Evolutionary conservation across 2,113 vertebrate species (phyloP).

Genomic region (Colistium nudipinnis): DNA sequence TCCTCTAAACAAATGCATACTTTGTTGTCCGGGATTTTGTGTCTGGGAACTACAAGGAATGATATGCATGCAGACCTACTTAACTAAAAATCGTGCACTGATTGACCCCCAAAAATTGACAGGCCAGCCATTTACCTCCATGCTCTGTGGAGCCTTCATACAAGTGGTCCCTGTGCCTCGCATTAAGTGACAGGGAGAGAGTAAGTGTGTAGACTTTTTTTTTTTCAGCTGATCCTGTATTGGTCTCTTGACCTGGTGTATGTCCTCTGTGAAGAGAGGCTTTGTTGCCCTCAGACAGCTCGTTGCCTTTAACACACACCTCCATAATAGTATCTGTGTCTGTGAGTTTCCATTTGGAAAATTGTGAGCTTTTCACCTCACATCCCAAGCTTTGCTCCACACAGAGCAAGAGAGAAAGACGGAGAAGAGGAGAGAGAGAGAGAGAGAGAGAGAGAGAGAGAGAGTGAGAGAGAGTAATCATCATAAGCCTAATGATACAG

Average conservation of each 20-base stretch:
- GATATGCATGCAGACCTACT: constrained; percentile 9
- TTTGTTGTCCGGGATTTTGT: neutral
- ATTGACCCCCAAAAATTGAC: constrained; percentile 44
- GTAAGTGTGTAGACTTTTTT: constrained; percentile 51
- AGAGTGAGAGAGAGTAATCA: constrained; percentile 50
- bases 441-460: constrained; percentile 10
- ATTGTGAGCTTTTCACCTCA: constrained; percentile 65
- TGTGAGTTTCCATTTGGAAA: constrained; percentile 77
- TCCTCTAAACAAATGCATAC: neutral
- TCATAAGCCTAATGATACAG: constrained; percentile 64
- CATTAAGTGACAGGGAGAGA: constrained; percentile 62
- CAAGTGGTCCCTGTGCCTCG: constrained; percentile 70
- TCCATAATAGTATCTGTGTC: constrained; percentile 76
- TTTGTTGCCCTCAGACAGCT: constrained; percentile 72
- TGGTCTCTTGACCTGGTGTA: constrained; percentile 64
- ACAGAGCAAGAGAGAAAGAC: constrained; percentile 35
- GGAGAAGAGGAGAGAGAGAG: too few relatives aligned
- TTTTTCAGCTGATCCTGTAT: constrained; percentile 59
- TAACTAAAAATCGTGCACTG: constrained; percentile 42
- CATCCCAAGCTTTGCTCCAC: constrained; percentile 36
- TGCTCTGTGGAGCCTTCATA: constrained; percentile 46
- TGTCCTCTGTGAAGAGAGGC: constrained; percentile 74
- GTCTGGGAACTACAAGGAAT: constrained; percentile 1
- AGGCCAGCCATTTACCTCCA: constrained; percentile 65
- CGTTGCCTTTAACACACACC: constrained; percentile 61